These are phyloP conservation scores for Trachelus stipa DNA, from an alignment of 2,888 invertebrate species.

Conservation along the genomic window DNA sequence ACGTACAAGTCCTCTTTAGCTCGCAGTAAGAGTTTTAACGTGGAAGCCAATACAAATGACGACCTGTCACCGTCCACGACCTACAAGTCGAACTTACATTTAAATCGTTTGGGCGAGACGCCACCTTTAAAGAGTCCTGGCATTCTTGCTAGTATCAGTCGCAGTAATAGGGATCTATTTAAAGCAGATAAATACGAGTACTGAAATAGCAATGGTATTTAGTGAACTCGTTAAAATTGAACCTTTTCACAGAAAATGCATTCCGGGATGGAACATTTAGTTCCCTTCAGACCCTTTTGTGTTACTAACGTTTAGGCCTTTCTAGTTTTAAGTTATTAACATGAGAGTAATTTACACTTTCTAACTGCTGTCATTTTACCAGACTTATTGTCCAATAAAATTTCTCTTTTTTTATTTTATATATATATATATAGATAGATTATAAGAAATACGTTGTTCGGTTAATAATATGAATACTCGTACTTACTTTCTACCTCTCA, in stretches of 20 bases:
- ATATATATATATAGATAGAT: not conserved
- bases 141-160: conserved; percentile 85
- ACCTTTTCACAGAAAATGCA: not conserved
- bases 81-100: conserved; percentile 83
- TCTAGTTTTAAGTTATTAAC: not conserved
- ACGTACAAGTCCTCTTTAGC: conserved; percentile 80
- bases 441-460: not conserved
- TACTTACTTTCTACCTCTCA: not conserved
- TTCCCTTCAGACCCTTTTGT: not conserved
- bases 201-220: conserved; percentile 26
- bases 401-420: not conserved
- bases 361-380: not conserved
- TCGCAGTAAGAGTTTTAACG: conserved; percentile 88
- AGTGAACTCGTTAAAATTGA: not conserved
- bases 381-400: not conserved
- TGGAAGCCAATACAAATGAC: conserved; percentile 73
- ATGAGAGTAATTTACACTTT: not conserved
- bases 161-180: conserved; percentile 83
- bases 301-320: not conserved
- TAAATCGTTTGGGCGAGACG: conserved; percentile 77
- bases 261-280: not conserved
- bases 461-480: not conserved
- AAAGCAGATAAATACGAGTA: conserved; percentile 68
- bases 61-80: conserved; percentile 49
- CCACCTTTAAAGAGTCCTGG: conserved; percentile 86